Evolutionary conservation across 2,888 invertebrate genomes (phyloP).

Genomic region (Aromia moschata): DNA sequence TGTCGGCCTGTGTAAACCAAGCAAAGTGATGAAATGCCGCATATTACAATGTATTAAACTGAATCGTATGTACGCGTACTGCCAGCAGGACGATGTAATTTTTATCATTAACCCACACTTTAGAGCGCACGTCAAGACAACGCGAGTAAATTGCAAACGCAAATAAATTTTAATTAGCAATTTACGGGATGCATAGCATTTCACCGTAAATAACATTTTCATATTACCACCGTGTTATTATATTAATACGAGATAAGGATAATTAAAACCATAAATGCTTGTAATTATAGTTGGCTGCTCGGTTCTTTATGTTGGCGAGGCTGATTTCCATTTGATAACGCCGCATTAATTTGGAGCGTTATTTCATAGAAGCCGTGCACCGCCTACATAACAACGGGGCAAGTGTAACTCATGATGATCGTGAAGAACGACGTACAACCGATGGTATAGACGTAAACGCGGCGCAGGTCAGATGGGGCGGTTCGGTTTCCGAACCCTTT

Average conservation of each 20-base stretch:
- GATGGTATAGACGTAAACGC: not conserved
- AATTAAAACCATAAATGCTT: conserved; percentile 61
- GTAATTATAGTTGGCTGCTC: conserved; percentile 57
- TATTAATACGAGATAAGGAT: conserved; percentile 61
- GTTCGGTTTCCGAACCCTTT: not conserved
- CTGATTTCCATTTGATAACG: conserved; percentile 59
- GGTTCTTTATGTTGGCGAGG: conserved; percentile 52
- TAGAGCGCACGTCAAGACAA: not conserved
- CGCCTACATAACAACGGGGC: conserved; percentile 42
- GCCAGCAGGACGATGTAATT: too few relatives aligned
- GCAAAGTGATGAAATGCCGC: too few relatives aligned
- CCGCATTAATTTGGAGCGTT: conserved; percentile 57
- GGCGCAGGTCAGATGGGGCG: not conserved
- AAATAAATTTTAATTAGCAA: conserved; percentile 25
- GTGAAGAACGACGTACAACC: not conserved
- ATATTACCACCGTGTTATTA: conserved; percentile 58
- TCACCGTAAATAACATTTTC: conserved; percentile 52
- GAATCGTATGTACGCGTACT: not conserved
- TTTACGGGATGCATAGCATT: conserved; percentile 41
- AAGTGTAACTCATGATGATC: conserved; percentile 20
- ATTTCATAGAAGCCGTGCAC: conserved; percentile 53
- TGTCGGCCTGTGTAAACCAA: too few relatives aligned
- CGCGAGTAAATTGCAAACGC: conserved; percentile 1
- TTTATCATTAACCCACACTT: not conserved
- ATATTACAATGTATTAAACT: not conserved